Evolutionary conservation across 2,888 invertebrate species (phyloP), one percentile per base, ranked within the genome.

Genomic region (Hedychridium roseum): DNA sequence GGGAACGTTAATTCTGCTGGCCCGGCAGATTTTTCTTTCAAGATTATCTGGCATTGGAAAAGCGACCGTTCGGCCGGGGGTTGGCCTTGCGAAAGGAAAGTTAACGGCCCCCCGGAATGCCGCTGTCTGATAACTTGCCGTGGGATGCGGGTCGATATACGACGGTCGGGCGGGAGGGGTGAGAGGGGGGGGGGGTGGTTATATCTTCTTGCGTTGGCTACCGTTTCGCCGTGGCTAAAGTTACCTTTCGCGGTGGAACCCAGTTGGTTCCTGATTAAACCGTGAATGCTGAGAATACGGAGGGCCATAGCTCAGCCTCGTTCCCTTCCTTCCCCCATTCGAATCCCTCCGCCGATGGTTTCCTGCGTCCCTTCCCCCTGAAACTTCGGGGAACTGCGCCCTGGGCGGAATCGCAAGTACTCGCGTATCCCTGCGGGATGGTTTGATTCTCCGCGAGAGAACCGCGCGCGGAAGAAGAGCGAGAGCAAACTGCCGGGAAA

Each of bases 241-340:
- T 64, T 60, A 61, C 63, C 52, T 58, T 58, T 56, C 48, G 43
- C 46, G 43, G 49, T 45, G 47, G 50, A 56, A 45, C 57, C 54
- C 64, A 68, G 67, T 70, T 66, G 67, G 63, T 63, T 59, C 57
- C 66, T 73, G 73, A 75, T 75, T 73, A 75, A 73, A 69, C 68
- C 64, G 62, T 61, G 66, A 69, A 64, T 66, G 61, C 53, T 50
- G 66, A 57, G 70, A 69, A 72, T 70, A 70, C 68, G 57, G 59
- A 66, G 64, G 62, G 52, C 49, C 56, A 50, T 52, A 55, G 62
- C 44, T 57, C 54, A 53, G 43, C 11, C 11, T n/a, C n/a, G 35
- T 35, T 18, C 18, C 45, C n/a, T 17, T 16, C 39, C 23, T n/a
- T n/a, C n/a, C n/a, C n/a, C n/a, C n/a, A n/a, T n/a, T n/a, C n/a